These are phyloP conservation scores for Xenentodon cancila DNA, from an alignment of 2,797 vertebrate species.

Conservation along the genomic window DNA sequence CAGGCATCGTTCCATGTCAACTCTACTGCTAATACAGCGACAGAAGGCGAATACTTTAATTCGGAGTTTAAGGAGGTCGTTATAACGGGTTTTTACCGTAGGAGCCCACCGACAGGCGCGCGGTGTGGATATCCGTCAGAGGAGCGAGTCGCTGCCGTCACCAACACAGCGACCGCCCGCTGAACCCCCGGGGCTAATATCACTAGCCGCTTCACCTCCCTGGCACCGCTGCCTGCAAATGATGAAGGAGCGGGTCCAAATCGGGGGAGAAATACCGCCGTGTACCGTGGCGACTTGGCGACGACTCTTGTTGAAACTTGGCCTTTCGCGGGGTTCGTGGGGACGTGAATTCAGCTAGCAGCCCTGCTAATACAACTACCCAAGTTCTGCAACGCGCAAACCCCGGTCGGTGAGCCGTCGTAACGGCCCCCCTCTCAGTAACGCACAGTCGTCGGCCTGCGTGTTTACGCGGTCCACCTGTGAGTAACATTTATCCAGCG, in stretches of 20 bases:
- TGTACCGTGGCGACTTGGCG: too few relatives aligned
- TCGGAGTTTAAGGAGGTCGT: neutral
- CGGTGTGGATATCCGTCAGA: constrained; percentile 41
- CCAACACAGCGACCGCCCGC: constrained; percentile 53
- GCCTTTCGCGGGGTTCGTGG: constrained; percentile 29
- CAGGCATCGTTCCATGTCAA: neutral
- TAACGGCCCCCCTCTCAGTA: neutral
- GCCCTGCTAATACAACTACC: constrained; percentile 42
- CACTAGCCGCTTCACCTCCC: neutral
- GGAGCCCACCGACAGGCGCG: constrained; percentile 24
- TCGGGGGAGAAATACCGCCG: too few relatives aligned
- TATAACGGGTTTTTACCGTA: constrained; percentile 2
- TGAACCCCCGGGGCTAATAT: constrained; percentile 24
- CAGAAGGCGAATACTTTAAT: neutral
- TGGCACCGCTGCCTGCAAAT: constrained; percentile 2
- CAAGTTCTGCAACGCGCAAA: constrained; percentile 43
- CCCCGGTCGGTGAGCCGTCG: neutral
- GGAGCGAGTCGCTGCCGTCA: constrained; percentile 54
- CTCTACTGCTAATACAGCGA: neutral
- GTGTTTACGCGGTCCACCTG: constrained; percentile 10
- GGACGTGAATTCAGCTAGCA: constrained; percentile 39
- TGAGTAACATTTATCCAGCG: constrained; percentile 18
- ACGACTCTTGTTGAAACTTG: constrained; percentile 39
- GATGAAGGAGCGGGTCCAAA: too few relatives aligned
- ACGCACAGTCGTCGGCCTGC: constrained; percentile 16